Evolutionary conservation across 2,888 invertebrate genomes (phyloP), one percentile per base, ranked within the genome.

Genomic region (Agrotis clavis): DNA sequence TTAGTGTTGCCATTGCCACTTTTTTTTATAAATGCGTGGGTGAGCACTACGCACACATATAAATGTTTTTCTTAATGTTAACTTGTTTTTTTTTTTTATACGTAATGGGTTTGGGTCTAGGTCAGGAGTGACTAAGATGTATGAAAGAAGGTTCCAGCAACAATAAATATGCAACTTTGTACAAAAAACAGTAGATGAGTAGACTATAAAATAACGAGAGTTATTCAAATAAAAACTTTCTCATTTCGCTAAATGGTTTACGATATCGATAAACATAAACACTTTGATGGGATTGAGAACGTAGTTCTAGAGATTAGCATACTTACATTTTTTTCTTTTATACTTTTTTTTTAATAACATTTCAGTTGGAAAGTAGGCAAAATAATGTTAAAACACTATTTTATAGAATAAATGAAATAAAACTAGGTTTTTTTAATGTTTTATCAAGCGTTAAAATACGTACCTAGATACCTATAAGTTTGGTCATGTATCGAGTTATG

Each of bases 251-350:
- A 35, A 59, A 64, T 51, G 47, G 18, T 66, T 66, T 51, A 75
- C 14, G n/a, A 66, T 66, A 73, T 73, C 50, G 14, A 75, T 66
- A 57, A 65, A 19, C 50, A 45, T 74, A 30, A 64, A 64, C 21
- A 57, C 16, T 35, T 21, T 21, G 13, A 74, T 47, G 75, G 16
- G 11, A 64, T 50, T 16, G 21, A 21, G 18, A 35, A 47, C 18
- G 30, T 14, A 53, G 13, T 54, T 74, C 7, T 21, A 41, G n/a
- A 56, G 4, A 65, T 57, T 75, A 48, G 35, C 75, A 66, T 75
- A 19, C 18, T 47, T 62, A 47, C 25, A 16, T 11, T 47, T 63
- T 59, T 9, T 41, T 68, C 13, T 25, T 63, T 76, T 4, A 13
- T 7, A 67, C 13, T 19, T 30, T 54, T 41, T 21, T 9, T 76